Evolutionary conservation across 2,113 vertebrate genomes (phyloP).

Genomic region (Otus sunia): DNA sequence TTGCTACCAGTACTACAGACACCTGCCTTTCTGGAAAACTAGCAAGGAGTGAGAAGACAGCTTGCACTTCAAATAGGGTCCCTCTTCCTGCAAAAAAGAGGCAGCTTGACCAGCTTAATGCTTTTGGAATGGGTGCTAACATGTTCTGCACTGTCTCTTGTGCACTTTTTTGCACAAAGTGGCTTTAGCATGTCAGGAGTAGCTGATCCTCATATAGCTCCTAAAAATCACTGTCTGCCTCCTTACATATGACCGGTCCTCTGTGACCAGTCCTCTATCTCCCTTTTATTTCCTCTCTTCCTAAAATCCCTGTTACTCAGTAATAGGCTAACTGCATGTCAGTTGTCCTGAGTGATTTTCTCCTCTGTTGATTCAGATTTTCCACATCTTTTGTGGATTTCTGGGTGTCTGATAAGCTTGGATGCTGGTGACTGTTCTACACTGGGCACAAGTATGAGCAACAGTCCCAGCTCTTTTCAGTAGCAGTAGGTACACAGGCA

Average conservation of each 20-base stretch:
- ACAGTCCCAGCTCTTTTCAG: not conserved
- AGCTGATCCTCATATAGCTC: not conserved
- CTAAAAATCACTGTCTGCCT: not conserved
- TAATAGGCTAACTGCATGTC: too few species aligned
- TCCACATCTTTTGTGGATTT: not conserved
- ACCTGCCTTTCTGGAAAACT: not conserved
- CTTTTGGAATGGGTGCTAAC: not conserved
- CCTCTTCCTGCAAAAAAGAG: not conserved
- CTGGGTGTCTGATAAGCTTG: not conserved
- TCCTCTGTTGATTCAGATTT: not conserved
- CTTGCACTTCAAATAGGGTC: not conserved
- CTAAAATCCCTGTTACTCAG: not conserved
- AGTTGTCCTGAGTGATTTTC: not conserved
- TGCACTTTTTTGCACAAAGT: not conserved
- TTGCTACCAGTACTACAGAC: not conserved
- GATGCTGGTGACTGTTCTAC: not conserved
- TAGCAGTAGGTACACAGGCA: not conserved
- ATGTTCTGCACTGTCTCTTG: not conserved
- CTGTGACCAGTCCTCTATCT: not conserved
- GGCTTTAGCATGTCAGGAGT: not conserved
- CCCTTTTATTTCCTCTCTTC: not conserved
- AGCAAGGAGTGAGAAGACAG: not conserved
- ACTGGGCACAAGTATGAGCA: accelerated
- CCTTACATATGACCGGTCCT: not conserved
- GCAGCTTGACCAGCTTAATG: not conserved